A percentile compares a stretch with the other conserved stretches of the same genome.
Evolutionary conservation across 1,140 invertebrate genomes (phyloP).

Genomic region (Drosophila teissieri): DNA sequence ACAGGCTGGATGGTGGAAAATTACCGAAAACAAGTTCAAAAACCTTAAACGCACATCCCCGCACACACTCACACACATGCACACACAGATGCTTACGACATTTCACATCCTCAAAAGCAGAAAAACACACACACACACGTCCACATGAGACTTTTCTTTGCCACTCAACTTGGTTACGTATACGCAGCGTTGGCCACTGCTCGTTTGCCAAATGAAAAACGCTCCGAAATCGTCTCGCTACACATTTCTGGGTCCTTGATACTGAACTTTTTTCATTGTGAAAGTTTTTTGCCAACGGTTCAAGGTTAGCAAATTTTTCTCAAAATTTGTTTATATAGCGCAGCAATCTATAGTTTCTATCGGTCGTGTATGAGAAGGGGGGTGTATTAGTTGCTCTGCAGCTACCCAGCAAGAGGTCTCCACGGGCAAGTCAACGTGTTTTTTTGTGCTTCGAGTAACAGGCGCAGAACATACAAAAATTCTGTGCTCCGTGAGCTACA

Average conservation of each 20-base stretch:
- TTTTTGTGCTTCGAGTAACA: conserved; percentile 52
- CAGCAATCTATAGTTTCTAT: conserved; percentile 37
- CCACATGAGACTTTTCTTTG: conserved; percentile 27
- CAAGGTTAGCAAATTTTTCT: conserved; percentile 62
- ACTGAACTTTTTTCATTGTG: conserved; percentile 82
- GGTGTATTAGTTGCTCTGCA: no score
- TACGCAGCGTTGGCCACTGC: conserved; percentile 64
- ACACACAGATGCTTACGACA: conserved; percentile 5
- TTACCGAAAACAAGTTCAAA: conserved; percentile 61
- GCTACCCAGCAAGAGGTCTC: neutral
- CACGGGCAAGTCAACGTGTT: conserved; percentile 17
- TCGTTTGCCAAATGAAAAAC: conserved; percentile 56
- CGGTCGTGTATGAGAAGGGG: neutral
- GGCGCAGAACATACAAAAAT: conserved; percentile 54
- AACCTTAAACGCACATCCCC: conserved; percentile 53
- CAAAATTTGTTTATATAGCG: conserved; percentile 40
- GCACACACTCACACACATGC: conserved; percentile 14
- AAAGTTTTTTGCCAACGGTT: conserved; percentile 79
- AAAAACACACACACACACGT: neutral
- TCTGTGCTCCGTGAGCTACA: conserved; percentile 40
- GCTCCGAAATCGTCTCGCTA: conserved; percentile 51
- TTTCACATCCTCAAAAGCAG: conserved; percentile 13
- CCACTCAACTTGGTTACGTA: conserved; percentile 62
- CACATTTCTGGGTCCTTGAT: conserved; percentile 74
- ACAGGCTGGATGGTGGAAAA: conserved; percentile 60